Base-by-base conservation (phyloP, 2,113 vertebrate genomes). In the Suncus etruscus region DNA sequence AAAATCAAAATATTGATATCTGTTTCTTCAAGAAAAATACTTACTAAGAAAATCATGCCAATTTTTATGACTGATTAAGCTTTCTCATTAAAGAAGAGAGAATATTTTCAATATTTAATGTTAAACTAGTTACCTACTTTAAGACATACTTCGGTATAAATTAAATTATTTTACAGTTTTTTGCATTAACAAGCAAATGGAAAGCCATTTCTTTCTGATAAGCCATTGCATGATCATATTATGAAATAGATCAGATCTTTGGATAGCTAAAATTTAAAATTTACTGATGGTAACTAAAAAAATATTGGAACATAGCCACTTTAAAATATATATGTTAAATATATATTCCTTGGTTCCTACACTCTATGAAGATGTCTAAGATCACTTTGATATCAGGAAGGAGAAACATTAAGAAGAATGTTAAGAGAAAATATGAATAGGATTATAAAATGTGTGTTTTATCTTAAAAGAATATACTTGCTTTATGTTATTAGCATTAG, bases 171-270 rank as follows among this genome's bases (percentile, higher is more conserved):
- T 94, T 12, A 3, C 54, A 66, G 86, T 93, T 95, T 39, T 82
- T 83, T 93, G 87, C 45, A 11, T 47, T 61, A 92, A 90, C 48
- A 72, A 93, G 61, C 31, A 95, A 94, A 95, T 95, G 32, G 39
- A 92, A 84, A 75, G 58, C 77, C 65, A 70, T 31, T 91, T 31
- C 3, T 87, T 96, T 96, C 83, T 87, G 76, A 90, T 95, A 93
- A 96, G 83, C 95, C 84, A 96, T 54, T 94, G 32, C 25, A 77
- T 91, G 89, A 70, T 65, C 48, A 84, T 69, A 22, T 94, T 92
- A 48, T 87, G 45, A 92, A 95, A 93, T 8, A 32, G 20, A 92
- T 95, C 93, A 91, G 3, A 89, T 50, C 86, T 83, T 74, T 76
- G 39, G 94, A 78, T 66, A 89, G 12, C 86, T 93, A 32, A 88